Evolutionary conservation across 2,888 invertebrate species (phyloP).

Genomic region (Desoria tigrina): DNA sequence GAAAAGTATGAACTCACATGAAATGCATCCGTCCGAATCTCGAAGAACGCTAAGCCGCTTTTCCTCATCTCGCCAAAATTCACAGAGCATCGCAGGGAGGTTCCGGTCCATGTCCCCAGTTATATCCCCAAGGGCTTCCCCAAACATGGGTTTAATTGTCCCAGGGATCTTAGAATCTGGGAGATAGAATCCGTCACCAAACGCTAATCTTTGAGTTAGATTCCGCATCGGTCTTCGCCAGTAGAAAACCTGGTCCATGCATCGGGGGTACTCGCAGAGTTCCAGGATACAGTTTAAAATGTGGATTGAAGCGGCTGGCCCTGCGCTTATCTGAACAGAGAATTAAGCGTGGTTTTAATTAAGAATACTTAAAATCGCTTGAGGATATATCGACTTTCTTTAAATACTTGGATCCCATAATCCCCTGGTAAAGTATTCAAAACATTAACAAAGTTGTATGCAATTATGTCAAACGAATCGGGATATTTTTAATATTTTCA

Average conservation of each 20-base stretch:
- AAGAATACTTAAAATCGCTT: background rate
- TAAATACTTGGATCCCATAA: background rate
- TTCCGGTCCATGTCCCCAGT: constrained; percentile 31
- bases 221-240: constrained; percentile 39
- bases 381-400: background rate
- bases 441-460: no score
- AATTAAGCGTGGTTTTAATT: background rate
- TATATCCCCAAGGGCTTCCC: constrained; percentile 37
- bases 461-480: no score
- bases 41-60: constrained; percentile 38
- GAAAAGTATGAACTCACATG: constrained; percentile 35
- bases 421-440: no score
- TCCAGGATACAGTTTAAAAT: constrained; percentile 44
- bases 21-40: constrained; percentile 46
- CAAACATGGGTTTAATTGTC: constrained; percentile 12
- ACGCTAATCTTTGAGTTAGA: constrained; percentile 25
- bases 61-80: constrained; percentile 51
- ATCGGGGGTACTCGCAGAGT: constrained; percentile 47
- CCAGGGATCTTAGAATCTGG: constrained; percentile 4
- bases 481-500: no score
- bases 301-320: constrained; percentile 37
- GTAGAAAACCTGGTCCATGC: constrained; percentile 45
- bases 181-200: constrained; percentile 22
- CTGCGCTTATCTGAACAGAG: constrained; percentile 34
- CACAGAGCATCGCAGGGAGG: constrained; percentile 29